Conservation (phyloP, 1,140 invertebrate genomes). For the Zaprionus camerounensis region DNA sequence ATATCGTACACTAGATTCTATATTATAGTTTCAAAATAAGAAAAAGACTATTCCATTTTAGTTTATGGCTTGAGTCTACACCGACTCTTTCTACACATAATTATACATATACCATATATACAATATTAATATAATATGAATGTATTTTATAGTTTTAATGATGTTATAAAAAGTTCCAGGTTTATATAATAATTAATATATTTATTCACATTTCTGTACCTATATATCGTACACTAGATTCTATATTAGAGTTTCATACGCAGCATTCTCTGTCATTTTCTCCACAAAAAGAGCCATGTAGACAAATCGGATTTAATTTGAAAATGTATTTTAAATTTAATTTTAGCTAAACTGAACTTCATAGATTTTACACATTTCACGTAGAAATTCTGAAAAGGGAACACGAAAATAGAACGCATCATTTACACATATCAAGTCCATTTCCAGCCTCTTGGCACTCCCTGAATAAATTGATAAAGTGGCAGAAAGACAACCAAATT, state of each 20-base stretch:
- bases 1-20: no score
- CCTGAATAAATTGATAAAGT: neutral
- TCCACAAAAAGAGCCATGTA: no score
- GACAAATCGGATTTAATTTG: no score
- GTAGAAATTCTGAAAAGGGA: neutral
- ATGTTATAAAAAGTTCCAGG: no score
- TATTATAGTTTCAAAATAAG: no score
- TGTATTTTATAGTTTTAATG: no score
- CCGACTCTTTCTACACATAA: neutral
- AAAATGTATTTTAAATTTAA: neutral
- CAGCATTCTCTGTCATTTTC: no score
- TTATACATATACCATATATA: neutral
- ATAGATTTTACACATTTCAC: neutral
- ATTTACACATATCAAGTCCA: neutral
- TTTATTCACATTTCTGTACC: no score
- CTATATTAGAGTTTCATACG: no score
- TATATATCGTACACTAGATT: no score
- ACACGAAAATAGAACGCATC: neutral
- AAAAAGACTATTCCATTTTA: neutral
- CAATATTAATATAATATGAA: neutral
- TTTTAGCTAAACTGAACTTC: neutral
- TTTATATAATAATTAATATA: no score
- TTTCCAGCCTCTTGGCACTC: neutral
- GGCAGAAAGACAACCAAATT: neutral
- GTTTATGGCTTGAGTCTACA: neutral